A percentile compares a stretch with the other conserved stretches of the same genome.
These are phyloP conservation scores for Thymelicus lineola DNA, from an alignment of 2,888 invertebrate genomes.

Conservation along the genomic window DNA sequence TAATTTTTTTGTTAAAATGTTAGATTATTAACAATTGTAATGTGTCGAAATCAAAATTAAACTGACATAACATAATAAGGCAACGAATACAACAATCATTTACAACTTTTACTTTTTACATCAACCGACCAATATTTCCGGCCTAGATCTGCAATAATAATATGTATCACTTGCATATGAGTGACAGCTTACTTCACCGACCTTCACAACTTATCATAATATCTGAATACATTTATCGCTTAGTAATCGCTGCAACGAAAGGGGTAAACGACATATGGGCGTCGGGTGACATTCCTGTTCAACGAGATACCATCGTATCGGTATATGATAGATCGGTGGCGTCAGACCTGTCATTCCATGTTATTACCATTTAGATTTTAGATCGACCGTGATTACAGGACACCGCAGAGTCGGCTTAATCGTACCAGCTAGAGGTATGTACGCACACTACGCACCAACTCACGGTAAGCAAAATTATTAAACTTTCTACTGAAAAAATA, in stretches of 20 bases:
- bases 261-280: conserved; percentile 37
- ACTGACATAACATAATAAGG: background rate
- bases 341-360: conserved; percentile 50
- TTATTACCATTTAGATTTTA: conserved; percentile 52
- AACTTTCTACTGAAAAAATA: too few relatives aligned
- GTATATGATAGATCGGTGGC: conserved; percentile 39
- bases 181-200: conserved; percentile 34
- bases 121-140: conserved; percentile 26
- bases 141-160: conserved; percentile 15
- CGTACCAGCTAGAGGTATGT: background rate
- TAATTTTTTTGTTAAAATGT: too few relatives aligned
- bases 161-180: conserved; percentile 25
- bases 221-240: conserved; percentile 23
- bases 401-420: conserved; percentile 13
- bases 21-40: background rate
- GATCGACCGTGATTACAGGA: conserved; percentile 45
- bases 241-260: conserved; percentile 9
- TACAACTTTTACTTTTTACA: conserved; percentile 33
- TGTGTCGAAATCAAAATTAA: background rate
- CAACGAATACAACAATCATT: background rate
- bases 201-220: conserved; percentile 20
- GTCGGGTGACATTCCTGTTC: conserved; percentile 40
- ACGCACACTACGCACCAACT: background rate
- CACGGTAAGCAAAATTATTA: background rate
- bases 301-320: conserved; percentile 42